Evolutionary conservation across 64 coral and sea anemone species (phyloP).

Genomic region (Stichodactyla mertensii): DNA sequence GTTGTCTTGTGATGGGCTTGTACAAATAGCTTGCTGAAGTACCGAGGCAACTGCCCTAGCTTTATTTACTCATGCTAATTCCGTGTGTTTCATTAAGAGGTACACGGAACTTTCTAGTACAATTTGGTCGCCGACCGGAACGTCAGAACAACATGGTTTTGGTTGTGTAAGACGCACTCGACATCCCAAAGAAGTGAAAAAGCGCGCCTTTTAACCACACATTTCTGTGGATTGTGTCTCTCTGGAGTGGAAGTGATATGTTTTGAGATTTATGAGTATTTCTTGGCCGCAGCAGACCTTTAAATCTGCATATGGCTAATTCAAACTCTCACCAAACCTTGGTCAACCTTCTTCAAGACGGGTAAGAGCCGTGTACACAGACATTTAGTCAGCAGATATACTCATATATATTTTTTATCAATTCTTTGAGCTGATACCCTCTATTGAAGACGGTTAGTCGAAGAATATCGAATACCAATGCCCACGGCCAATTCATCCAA

Average conservation of each 20-base stretch:
- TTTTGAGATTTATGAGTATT: constrained; percentile 3
- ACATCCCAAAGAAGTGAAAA: not conserved
- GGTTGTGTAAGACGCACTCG: not conserved
- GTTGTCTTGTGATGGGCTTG: not conserved
- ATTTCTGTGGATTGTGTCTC: not conserved
- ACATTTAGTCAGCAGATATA: not conserved
- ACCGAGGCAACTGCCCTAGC: not conserved
- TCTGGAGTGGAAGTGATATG: not conserved
- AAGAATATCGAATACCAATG: not conserved
- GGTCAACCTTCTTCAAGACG: not conserved
- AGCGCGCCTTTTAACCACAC: not conserved
- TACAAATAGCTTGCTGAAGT: not conserved
- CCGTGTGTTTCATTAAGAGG: not conserved
- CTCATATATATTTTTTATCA: not conserved
- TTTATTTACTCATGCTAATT: constrained; percentile 3
- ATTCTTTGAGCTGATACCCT: not conserved
- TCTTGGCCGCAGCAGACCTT: not conserved
- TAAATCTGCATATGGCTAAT: not conserved
- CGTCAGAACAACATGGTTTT: constrained; percentile 16
- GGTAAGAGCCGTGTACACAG: not conserved
- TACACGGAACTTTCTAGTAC: constrained; percentile 5
- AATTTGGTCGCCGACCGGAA: constrained; percentile 3
- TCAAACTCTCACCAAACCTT: not conserved
- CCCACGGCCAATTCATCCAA: not conserved
- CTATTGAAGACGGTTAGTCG: not conserved